Evolutionary conservation across 2,888 invertebrate genomes (phyloP).

Genomic region (Odontomyia ornata): DNA sequence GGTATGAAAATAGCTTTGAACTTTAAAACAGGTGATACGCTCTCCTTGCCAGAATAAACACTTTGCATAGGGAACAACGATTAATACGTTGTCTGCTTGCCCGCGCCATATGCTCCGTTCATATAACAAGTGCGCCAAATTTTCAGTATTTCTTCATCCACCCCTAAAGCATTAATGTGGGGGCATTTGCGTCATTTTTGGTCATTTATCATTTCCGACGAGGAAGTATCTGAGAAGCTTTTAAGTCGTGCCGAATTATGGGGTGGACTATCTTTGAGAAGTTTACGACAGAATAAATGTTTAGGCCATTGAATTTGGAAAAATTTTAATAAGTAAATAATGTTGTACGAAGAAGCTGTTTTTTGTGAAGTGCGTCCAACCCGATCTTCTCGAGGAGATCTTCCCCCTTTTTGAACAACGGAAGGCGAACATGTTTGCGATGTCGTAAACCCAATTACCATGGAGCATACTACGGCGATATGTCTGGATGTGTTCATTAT

Average conservation of each 20-base stretch:
- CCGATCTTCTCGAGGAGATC: neutral
- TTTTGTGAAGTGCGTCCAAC: too few relatives aligned
- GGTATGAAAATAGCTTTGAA: slow-evolving; percentile 45
- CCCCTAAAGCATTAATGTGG: neutral
- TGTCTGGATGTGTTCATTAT: neutral
- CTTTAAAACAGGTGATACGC: slow-evolving; percentile 46
- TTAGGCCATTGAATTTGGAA: too few relatives aligned
- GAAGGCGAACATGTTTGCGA: neutral
- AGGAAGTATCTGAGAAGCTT: slow-evolving; percentile 4
- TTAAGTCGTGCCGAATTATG: neutral
- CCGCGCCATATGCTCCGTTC: neutral
- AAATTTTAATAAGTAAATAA: too few relatives aligned
- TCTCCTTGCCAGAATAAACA: slow-evolving; percentile 42
- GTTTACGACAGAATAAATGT: too few relatives aligned
- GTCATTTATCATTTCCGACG: neutral
- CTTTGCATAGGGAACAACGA: slow-evolving; percentile 18
- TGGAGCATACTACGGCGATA: neutral
- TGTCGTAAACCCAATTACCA: slow-evolving; percentile 5
- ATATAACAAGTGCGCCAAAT: slow-evolving; percentile 36
- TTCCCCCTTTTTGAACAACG: neutral
- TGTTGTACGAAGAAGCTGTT: too few relatives aligned
- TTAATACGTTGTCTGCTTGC: slow-evolving; percentile 14
- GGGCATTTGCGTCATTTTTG: slow-evolving; percentile 1
- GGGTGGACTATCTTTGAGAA: too few relatives aligned
- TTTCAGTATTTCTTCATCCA: neutral